These are phyloP conservation scores for Ryuthela nishihirai DNA, from an alignment of 2,888 invertebrate species.

Conservation along the genomic window DNA sequence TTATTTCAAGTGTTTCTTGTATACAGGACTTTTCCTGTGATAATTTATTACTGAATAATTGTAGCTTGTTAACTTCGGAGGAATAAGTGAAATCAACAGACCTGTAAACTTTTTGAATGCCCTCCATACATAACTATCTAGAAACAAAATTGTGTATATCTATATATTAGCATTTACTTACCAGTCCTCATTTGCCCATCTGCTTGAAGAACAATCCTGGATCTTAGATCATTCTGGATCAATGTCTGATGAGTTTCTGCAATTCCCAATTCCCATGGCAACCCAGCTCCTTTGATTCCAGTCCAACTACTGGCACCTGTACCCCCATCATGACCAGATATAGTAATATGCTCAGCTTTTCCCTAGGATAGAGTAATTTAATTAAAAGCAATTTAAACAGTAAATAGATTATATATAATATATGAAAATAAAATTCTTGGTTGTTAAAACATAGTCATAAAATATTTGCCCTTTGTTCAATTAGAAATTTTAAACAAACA, in stretches of 20 bases:
- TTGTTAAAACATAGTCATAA: background rate
- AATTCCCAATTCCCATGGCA: conserved; percentile 98
- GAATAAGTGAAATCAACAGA: no score
- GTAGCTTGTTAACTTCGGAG: no score
- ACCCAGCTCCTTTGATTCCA: conserved; percentile 94
- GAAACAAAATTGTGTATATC: no score
- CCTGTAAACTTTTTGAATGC: no score
- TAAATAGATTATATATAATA: no score
- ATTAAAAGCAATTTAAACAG: background rate
- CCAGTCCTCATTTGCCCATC: conserved; percentile 70
- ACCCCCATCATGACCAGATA: conserved; percentile 98
- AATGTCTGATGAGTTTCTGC: conserved; percentile 98
- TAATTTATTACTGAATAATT: no score
- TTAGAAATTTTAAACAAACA: no score
- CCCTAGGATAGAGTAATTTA: conserved; percentile 9
- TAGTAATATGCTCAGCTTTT: conserved; percentile 97
- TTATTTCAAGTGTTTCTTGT: no score
- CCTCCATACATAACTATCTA: no score
- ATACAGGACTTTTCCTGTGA: no score
- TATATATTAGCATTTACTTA: no score
- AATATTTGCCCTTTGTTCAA: no score
- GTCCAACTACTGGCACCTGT: conserved; percentile 99
- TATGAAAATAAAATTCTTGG: background rate
- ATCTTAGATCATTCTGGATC: conserved; percentile 85
- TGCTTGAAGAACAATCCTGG: conserved; percentile 90